Conservation (phyloP, 2,113 vertebrate genomes). For the Labeo catla region DNA sequence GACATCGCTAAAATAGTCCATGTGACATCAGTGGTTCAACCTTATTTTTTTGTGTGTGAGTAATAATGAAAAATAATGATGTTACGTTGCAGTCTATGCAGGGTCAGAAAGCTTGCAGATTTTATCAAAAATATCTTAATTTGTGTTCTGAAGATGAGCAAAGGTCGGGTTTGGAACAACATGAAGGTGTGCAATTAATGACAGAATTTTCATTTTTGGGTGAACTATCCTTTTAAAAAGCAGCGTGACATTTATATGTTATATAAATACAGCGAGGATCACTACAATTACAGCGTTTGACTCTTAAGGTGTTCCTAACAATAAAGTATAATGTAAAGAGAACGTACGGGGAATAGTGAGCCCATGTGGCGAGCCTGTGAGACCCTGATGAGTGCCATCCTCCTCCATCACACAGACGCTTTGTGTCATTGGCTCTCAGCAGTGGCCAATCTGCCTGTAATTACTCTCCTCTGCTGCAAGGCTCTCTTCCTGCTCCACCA, state of each 20-base stretch:
- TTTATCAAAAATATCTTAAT: too few relatives aligned
- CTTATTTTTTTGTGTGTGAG: too few relatives aligned
- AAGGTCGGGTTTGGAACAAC: too few relatives aligned
- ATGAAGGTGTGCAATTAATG: too few relatives aligned
- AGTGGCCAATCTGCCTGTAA: constrained; percentile 49
- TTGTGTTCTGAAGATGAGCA: too few relatives aligned
- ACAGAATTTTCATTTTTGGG: too few relatives aligned
- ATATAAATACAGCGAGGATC: neutral
- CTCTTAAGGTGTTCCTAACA: neutral
- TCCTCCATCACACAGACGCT: constrained; percentile 40
- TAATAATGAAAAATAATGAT: too few relatives aligned
- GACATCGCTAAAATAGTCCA: too few relatives aligned
- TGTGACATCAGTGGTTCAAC: too few relatives aligned
- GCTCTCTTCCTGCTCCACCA: constrained; percentile 34
- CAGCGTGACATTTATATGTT: neutral
- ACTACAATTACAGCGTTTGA: neutral
- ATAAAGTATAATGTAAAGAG: constrained; percentile 12
- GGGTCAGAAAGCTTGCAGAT: too few relatives aligned
- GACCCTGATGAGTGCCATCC: constrained; percentile 16
- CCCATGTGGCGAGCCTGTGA: constrained; percentile 33
- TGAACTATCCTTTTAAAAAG: too few relatives aligned
- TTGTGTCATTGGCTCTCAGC: constrained; percentile 45
- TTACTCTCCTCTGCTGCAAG: constrained; percentile 34
- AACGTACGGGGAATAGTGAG: neutral
- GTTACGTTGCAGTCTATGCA: too few relatives aligned